These are phyloP conservation scores for Aphidius colemani DNA, from an alignment of 2,888 invertebrate species.

Conservation along the genomic window DNA sequence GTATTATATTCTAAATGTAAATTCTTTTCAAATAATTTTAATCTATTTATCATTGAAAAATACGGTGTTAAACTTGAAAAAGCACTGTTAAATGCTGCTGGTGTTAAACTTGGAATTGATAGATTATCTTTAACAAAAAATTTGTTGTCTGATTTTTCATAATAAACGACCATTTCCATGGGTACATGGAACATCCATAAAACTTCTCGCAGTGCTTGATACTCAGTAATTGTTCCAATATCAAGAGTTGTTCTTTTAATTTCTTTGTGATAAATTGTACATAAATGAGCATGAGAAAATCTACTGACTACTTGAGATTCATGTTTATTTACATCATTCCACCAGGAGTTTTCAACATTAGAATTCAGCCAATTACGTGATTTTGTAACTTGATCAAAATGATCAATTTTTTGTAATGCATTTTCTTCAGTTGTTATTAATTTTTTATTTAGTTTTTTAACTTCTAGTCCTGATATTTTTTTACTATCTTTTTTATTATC, in stretches of 20 bases:
- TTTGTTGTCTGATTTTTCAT: constrained; percentile 34
- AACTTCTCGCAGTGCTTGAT: constrained; percentile 52
- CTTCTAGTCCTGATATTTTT: too few relatives aligned
- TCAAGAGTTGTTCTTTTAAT: constrained; percentile 32
- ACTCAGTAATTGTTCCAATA: constrained; percentile 51
- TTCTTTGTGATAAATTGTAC: constrained; percentile 42
- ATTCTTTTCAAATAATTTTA: constrained; percentile 56
- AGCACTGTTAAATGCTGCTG: constrained; percentile 50
- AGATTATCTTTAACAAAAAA: constrained; percentile 45
- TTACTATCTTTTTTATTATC: not conserved
- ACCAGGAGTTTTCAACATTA: constrained; percentile 60
- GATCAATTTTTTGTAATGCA: too few relatives aligned
- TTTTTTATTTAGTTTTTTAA: too few relatives aligned
- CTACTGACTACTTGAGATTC: constrained; percentile 49
- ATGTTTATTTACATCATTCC: constrained; percentile 56
- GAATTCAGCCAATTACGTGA: constrained; percentile 51
- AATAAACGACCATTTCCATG: constrained; percentile 47
- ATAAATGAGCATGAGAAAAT: constrained; percentile 57
- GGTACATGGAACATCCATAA: constrained; percentile 55
- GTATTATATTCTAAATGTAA: constrained; percentile 41
- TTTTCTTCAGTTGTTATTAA: too few relatives aligned
- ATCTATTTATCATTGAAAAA: constrained; percentile 49
- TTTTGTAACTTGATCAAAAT: constrained; percentile 31
- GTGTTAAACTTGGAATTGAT: constrained; percentile 54
- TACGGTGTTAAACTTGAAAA: constrained; percentile 46